Conservation (phyloP, 2,113 vertebrate species). For the Larimichthys crocea region DNA sequence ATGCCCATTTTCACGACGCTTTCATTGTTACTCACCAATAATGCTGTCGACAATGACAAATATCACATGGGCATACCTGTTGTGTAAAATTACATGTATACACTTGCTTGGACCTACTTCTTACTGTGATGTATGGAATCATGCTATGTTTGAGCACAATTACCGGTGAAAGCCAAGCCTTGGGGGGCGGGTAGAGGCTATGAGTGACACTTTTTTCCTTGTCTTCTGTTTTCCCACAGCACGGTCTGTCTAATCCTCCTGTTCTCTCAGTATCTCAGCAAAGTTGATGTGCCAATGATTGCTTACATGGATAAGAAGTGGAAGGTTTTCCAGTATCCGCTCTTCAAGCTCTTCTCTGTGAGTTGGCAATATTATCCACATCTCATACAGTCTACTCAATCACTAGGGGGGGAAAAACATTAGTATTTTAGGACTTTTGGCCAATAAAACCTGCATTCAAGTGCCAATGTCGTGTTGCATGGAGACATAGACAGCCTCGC, state of each 20-base stretch:
- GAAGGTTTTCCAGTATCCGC: slow-evolving; percentile 83
- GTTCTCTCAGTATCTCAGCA: slow-evolving; percentile 87
- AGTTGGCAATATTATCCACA: slow-evolving; percentile 49
- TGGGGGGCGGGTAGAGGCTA: neutral
- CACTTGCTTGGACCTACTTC: neutral
- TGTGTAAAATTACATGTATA: slow-evolving; percentile 24
- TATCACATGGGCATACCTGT: neutral
- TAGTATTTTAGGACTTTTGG: neutral
- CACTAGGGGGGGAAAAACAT: too few relatives aligned
- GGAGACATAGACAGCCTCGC: neutral
- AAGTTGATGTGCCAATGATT: slow-evolving; percentile 82
- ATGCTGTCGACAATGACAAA: neutral
- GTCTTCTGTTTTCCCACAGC: slow-evolving; percentile 67
- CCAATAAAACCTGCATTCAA: neutral
- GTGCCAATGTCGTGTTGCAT: neutral
- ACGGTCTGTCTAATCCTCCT: slow-evolving; percentile 84
- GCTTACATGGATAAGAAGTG: slow-evolving; percentile 85
- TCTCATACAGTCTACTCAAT: neutral
- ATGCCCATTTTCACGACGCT: neutral
- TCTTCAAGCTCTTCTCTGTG: slow-evolving; percentile 87
- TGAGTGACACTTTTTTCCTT: slow-evolving; percentile 11
- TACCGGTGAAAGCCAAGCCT: neutral
- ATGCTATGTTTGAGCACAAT: slow-evolving; percentile 1
- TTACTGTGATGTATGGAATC: neutral
- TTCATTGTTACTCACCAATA: neutral